Evolutionary conservation across 2,797 vertebrate species (phyloP).

Genomic region (Thunnus albacares): DNA sequence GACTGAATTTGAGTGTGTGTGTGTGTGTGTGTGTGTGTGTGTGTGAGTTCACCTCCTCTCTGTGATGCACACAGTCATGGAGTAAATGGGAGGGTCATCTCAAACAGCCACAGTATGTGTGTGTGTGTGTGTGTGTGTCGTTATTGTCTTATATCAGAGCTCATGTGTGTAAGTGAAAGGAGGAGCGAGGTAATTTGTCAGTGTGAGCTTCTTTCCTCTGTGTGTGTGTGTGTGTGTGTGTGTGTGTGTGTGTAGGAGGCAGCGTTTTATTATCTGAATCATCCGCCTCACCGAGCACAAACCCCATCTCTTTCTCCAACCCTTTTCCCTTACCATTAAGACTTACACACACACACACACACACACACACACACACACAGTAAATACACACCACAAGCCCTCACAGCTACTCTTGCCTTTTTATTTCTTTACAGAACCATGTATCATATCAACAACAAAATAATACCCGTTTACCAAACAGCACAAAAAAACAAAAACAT

Average conservation of each 20-base stretch:
- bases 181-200: slow-evolving; percentile 35
- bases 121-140: background rate
- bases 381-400: slow-evolving; percentile 9
- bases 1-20: background rate
- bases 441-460: slow-evolving; percentile 11
- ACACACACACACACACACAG: slow-evolving; percentile 4
- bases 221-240: slow-evolving; percentile 34
- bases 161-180: slow-evolving; percentile 11
- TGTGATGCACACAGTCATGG: slow-evolving; percentile 7
- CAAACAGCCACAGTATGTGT: background rate
- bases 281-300: slow-evolving; percentile 57
- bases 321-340: slow-evolving; percentile 18
- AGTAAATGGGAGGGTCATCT: slow-evolving; percentile 37
- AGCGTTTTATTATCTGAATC: slow-evolving; percentile 70
- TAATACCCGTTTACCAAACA: slow-evolving; percentile 18
- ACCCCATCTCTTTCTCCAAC: slow-evolving; percentile 56
- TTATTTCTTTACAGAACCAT: slow-evolving; percentile 9
- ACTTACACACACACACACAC: slow-evolving; percentile 1
- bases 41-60: background rate
- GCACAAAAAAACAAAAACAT: background rate
- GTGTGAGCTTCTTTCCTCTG: slow-evolving; percentile 11
- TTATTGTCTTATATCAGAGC: slow-evolving; percentile 16
- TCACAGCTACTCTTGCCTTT: background rate
- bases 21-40: slow-evolving; percentile 12
- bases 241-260: slow-evolving; percentile 44